A percentile compares a stretch with the other conserved stretches of the same genome.
Conservation (phyloP, 2,113 vertebrate species). For the Burhinus bistriatus region DNA sequence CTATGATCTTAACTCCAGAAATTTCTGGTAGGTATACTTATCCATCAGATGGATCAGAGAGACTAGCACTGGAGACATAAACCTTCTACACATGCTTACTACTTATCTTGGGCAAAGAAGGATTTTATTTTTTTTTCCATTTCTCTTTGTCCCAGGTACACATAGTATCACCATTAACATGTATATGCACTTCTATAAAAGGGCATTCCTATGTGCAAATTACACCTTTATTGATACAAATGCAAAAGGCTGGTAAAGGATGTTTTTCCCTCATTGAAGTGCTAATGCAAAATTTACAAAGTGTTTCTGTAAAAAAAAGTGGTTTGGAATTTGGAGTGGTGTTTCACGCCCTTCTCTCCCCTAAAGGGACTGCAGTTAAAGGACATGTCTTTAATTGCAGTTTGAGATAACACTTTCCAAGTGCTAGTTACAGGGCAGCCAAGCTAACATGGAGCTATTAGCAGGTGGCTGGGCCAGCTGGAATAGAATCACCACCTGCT, state of each 20-base stretch:
- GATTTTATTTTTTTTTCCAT: background rate
- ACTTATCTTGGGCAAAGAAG: background rate
- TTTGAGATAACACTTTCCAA: background rate
- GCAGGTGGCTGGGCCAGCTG: conserved; percentile 53
- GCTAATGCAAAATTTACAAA: background rate
- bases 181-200: background rate
- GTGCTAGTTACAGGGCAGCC: background rate
- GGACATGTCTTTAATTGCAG: background rate
- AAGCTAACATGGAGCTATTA: background rate
- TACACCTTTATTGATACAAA: background rate
- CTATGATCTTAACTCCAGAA: background rate
- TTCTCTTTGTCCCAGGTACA: background rate
- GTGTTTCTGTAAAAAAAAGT: background rate
- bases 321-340: background rate
- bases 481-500: conserved; percentile 51
- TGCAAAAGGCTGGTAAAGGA: background rate
- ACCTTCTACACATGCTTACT: background rate
- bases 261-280: background rate
- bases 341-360: background rate
- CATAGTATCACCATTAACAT: background rate
- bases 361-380: background rate
- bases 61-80: background rate
- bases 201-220: background rate
- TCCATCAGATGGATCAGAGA: background rate
- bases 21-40: background rate